Evolutionary conservation across 2,797 vertebrate genomes (phyloP), one percentile per base, ranked within the genome.

Genomic region (Pelochelys cantorii): DNA sequence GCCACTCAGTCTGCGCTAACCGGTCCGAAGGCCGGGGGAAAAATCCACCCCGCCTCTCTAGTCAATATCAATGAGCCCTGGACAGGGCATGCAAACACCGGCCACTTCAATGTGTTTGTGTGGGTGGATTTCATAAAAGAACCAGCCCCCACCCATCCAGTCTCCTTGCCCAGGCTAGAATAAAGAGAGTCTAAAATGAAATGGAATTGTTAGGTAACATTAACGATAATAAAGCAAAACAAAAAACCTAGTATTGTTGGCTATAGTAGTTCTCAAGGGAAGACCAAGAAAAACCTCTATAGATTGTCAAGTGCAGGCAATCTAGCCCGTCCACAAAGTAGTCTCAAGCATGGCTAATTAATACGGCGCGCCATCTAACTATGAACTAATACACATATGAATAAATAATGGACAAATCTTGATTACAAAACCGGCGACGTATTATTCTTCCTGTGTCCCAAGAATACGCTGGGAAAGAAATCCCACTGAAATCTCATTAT

Each of bases 341-440:
- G 65, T 59, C 17, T 68, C 22, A 53, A 5, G 22, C 31, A 1
- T 20, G 52, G 52, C n/a, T 55, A 3, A 59, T 52, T 48, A 52
- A 48, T 23, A 81, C 17, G 31, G 62, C 78, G 52, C 53, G 29
- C 14, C 37, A 13, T 10, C 27, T 48, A 78, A 37, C 60, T n/a
- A 20, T 54, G 53, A 85, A 62, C 89, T 60, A 84, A 85, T 86
- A 86, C 79, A 78, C 62, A 83, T 62, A 90, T 88, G 86, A 88
- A 91, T 88, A 85, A 90, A 88, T 88, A 88, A 91, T 80, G 85
- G 48, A 31, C 37, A 84, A 85, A 81, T 87, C 62, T 90, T 78
- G 79, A 83, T 79, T 87, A 87, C 85, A 83, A 79, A 84, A 81
- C 81, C 65, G 48, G 92, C 86, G 80, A 60, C 81, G 83, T 55